These are phyloP conservation scores for Balaeniceps rex DNA, from an alignment of 2,113 vertebrate species.

Conservation along the genomic window DNA sequence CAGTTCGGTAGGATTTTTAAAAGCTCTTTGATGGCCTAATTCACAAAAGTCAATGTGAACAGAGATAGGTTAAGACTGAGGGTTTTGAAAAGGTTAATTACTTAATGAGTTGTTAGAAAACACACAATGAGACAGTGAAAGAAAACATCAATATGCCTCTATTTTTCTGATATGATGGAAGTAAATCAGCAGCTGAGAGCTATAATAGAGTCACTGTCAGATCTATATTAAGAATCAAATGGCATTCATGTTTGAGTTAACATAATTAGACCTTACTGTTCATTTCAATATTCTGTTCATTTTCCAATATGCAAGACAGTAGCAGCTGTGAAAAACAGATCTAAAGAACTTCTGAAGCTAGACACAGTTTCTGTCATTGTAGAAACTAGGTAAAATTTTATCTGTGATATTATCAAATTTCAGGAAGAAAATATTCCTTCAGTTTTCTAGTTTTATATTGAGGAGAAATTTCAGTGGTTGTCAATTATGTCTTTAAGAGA, in stretches of 20 bases:
- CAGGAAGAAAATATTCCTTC: not conserved
- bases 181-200: not conserved
- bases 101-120: not conserved
- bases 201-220: not conserved
- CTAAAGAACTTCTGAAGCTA: not conserved
- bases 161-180: not conserved
- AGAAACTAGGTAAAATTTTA: not conserved
- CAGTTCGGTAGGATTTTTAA: not conserved
- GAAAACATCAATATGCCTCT: not conserved
- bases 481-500: not conserved
- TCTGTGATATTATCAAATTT: not conserved
- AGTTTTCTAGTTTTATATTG: not conserved
- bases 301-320: not conserved
- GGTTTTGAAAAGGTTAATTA: not conserved
- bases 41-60: not conserved
- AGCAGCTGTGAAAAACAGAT: not conserved
- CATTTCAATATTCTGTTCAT: not conserved
- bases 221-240: not conserved
- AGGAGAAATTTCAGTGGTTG: not conserved
- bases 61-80: not conserved
- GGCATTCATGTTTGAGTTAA: not conserved
- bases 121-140: not conserved
- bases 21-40: not conserved
- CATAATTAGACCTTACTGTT: not conserved
- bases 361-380: not conserved